Evolutionary conservation across 2,888 invertebrate genomes (phyloP).

Genomic region (Scotopteryx bipunctaria): DNA sequence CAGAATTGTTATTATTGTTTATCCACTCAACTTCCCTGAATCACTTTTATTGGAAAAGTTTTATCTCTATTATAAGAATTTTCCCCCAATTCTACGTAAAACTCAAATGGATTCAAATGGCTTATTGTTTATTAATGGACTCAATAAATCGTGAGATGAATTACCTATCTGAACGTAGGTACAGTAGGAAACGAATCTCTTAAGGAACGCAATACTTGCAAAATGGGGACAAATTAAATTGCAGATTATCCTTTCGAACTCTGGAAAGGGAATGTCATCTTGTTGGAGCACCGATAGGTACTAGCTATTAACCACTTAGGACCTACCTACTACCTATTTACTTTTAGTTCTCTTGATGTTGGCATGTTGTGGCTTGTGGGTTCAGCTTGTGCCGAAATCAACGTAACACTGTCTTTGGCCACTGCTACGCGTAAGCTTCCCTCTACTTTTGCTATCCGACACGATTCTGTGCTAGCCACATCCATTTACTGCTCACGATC

Average conservation of each 20-base stretch:
- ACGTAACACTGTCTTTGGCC: too few relatives aligned
- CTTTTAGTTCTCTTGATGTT: too few relatives aligned
- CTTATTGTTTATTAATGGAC: conserved; percentile 41
- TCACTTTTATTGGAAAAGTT: conserved; percentile 11
- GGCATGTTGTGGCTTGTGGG: too few relatives aligned
- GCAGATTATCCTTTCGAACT: background rate
- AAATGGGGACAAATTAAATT: conserved; percentile 5
- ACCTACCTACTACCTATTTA: too few relatives aligned
- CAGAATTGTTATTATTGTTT: background rate
- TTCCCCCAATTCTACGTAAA: conserved; percentile 28
- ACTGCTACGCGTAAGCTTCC: too few relatives aligned
- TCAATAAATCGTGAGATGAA: conserved; percentile 37
- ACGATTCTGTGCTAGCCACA: too few relatives aligned
- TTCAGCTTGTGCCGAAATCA: too few relatives aligned
- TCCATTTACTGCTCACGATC: too few relatives aligned
- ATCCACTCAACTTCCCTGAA: conserved; percentile 1
- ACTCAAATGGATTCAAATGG: conserved; percentile 33
- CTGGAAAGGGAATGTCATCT: background rate
- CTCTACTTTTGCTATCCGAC: too few relatives aligned
- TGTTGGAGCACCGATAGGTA: background rate
- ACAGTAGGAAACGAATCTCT: conserved; percentile 17
- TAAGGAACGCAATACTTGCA: conserved; percentile 20
- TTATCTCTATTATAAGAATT: conserved; percentile 19
- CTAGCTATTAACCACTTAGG: too few relatives aligned
- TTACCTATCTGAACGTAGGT: conserved; percentile 22